Conservation (phyloP, 1,140 invertebrate genomes). For the Hydropsyche tenuis region DNA sequence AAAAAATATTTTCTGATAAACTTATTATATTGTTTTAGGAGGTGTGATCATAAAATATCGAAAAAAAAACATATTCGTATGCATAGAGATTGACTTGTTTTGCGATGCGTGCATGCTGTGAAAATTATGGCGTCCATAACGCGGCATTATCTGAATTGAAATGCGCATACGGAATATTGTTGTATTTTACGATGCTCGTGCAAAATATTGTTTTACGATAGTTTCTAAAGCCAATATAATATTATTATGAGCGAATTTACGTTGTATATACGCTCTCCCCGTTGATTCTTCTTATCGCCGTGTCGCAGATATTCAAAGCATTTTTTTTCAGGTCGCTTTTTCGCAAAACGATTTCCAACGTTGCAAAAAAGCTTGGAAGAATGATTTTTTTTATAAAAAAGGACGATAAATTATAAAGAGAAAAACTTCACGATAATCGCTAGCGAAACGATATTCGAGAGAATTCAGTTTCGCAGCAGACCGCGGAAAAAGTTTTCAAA, state of each 20-base stretch:
- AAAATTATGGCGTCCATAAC: slow-evolving; percentile 13
- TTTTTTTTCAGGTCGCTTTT: background rate
- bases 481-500: background rate
- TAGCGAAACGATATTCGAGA: too few relatives aligned
- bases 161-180: slow-evolving; percentile 19
- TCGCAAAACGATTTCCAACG: background rate
- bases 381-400: too few relatives aligned
- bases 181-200: background rate
- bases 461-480: background rate
- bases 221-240: slow-evolving; percentile 15
- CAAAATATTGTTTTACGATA: slow-evolving; percentile 22
- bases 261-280: background rate
- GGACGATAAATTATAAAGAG: too few relatives aligned
- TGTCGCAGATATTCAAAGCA: slow-evolving; percentile 4
- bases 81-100: background rate
- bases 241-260: background rate
- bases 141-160: slow-evolving; percentile 17
- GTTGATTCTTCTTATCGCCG: background rate
- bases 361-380: too few relatives aligned
- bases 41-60: too few relatives aligned
- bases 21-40: too few relatives aligned
- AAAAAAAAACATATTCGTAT: too few relatives aligned
- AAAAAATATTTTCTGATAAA: too few relatives aligned
- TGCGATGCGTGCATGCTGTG: background rate
- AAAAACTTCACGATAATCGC: background rate